These are phyloP conservation scores for Monomorium pharaonis DNA, from an alignment of 1,140 invertebrate species.

Conservation along the genomic window DNA sequence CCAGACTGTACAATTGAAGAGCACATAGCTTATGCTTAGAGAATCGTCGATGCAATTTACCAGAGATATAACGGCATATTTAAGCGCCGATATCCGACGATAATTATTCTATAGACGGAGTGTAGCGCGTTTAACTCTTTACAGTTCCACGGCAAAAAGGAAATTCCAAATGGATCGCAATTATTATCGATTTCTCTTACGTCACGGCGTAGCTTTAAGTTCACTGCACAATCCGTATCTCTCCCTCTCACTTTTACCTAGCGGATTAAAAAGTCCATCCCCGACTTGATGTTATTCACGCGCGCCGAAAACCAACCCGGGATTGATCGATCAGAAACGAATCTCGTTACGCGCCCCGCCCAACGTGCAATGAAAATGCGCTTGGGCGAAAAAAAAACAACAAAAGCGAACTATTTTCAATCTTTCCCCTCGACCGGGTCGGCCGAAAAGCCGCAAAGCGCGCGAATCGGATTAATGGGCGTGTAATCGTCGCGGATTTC, in stretches of 20 bases:
- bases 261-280: slow-evolving; percentile 15
- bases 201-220: not conserved
- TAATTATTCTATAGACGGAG: slow-evolving; percentile 32
- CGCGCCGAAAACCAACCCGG: not conserved
- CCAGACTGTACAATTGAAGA: slow-evolving; percentile 2
- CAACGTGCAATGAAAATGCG: not conserved
- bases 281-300: slow-evolving; percentile 32
- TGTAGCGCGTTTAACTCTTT: slow-evolving; percentile 15
- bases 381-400: not conserved
- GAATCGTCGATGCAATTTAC: slow-evolving; percentile 15
- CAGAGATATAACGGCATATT: slow-evolving; percentile 10
- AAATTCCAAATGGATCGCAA: slow-evolving; percentile 34
- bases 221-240: not conserved
- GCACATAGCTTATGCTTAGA: not conserved
- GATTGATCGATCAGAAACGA: slow-evolving; percentile 19
- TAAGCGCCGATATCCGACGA: slow-evolving; percentile 15
- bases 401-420: not conserved
- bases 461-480: slow-evolving; percentile 39
- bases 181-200: slow-evolving; percentile 48
- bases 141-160: not conserved
- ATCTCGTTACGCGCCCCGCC: not conserved
- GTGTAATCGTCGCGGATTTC: slow-evolving; percentile 43
- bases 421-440: not conserved
- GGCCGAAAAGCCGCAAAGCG: slow-evolving; percentile 24
- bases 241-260: not conserved